Conservation (phyloP, 2,888 invertebrate genomes). For the Orchestes rusci region DNA sequence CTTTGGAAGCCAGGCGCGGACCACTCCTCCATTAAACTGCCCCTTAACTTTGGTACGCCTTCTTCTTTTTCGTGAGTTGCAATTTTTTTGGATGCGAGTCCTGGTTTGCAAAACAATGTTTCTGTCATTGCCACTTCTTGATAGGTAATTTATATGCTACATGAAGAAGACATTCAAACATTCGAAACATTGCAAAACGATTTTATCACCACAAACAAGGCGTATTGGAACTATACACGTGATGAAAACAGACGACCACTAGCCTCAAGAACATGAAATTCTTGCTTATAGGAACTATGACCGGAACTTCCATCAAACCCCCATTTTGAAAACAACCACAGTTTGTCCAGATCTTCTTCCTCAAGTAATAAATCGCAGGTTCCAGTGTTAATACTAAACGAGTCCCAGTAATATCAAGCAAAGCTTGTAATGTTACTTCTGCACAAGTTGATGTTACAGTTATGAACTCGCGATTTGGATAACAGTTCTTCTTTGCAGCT, state of each 20-base stretch:
- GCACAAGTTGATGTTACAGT: slow-evolving; percentile 23
- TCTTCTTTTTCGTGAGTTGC: no score
- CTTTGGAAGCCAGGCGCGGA: no score
- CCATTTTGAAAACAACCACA: slow-evolving; percentile 7
- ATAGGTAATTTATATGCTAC: slow-evolving; percentile 10
- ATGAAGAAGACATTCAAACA: slow-evolving; percentile 16
- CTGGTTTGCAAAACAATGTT: slow-evolving; percentile 10
- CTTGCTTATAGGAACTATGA: no score
- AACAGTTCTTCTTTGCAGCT: slow-evolving; percentile 27
- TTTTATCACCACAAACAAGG: slow-evolving; percentile 18
- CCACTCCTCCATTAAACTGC: no score
- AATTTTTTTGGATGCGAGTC: slow-evolving; percentile 9
- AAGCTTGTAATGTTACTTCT: slow-evolving; percentile 23
- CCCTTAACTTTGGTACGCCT: no score
- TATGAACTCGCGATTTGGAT: slow-evolving; percentile 24
- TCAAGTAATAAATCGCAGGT: slow-evolving; percentile 9
- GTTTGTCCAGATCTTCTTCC: slow-evolving; percentile 9
- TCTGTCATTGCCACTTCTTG: slow-evolving; percentile 12
- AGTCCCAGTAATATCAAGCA: no score
- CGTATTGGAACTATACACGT: slow-evolving; percentile 32
- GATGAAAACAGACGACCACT: slow-evolving; percentile 30
- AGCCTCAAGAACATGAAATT: slow-evolving; percentile 25
- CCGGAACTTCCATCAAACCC: slow-evolving; percentile 1
- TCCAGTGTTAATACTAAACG: no score
- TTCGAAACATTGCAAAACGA: slow-evolving; percentile 15